Conservation (phyloP, 1,140 invertebrate genomes). For the Microplitis demolitor region DNA sequence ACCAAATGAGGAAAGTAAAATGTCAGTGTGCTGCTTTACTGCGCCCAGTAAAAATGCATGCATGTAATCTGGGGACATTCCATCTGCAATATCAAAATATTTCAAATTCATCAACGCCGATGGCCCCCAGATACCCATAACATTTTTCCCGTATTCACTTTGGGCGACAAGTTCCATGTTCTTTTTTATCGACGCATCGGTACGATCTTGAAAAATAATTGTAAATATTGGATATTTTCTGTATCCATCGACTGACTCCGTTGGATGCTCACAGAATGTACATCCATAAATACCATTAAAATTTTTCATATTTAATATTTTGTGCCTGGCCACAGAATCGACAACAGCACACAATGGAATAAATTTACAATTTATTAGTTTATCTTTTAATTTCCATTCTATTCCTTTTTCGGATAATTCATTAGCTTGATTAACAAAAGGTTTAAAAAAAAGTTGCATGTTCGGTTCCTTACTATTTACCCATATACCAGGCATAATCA, state of each 20-base stretch:
- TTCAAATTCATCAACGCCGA: constrained; percentile 27
- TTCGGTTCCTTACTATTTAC: no score
- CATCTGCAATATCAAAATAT: constrained; percentile 20
- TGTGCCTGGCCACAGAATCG: constrained; percentile 26
- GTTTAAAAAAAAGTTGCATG: constrained; percentile 4
- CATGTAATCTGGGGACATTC: constrained; percentile 30
- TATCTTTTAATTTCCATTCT: constrained; percentile 21
- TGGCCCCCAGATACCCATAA: constrained; percentile 12
- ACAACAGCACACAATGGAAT: constrained; percentile 19
- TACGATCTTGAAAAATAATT: background rate
- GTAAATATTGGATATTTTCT: constrained; percentile 13
- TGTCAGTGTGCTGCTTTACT: constrained; percentile 24
- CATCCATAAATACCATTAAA: constrained; percentile 28
- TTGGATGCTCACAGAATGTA: constrained; percentile 31
- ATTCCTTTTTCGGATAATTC: constrained; percentile 16
- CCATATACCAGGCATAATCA: background rate
- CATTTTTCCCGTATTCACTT: background rate
- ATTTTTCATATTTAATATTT: background rate
- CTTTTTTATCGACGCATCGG: constrained; percentile 18
- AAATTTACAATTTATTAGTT: constrained; percentile 23
- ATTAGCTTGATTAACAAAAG: constrained; percentile 25
- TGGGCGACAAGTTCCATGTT: background rate
- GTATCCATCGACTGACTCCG: background rate
- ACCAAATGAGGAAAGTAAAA: constrained; percentile 5
- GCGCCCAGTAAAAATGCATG: constrained; percentile 29